phyloP scores from a whole-genome alignment of 2,113 vertebrate genomes.

The Ptilonorhynchus violaceus region DNA sequence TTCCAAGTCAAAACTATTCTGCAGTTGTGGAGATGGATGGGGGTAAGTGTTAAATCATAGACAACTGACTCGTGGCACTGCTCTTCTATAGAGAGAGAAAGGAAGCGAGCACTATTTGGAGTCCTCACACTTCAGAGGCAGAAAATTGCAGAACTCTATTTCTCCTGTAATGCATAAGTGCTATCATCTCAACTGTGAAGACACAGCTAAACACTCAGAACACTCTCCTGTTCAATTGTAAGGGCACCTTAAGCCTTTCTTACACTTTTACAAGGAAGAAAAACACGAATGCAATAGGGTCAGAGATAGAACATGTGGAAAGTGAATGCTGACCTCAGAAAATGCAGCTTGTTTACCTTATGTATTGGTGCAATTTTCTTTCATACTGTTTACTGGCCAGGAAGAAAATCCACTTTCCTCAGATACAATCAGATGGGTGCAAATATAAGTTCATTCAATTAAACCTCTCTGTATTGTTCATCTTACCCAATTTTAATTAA shows the following conservation, averaged over 20 bases:
- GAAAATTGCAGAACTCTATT: neutral
- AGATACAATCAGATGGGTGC: neutral
- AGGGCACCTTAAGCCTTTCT: neutral
- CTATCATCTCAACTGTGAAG: neutral
- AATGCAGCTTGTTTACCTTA: neutral
- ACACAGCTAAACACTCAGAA: neutral
- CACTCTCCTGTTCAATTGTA: neutral
- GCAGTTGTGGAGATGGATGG: neutral
- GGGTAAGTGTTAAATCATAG: neutral
- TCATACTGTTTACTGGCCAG: neutral
- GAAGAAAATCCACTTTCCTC: neutral
- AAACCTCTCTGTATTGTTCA: neutral
- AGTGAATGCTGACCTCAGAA: neutral
- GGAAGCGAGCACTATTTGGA: neutral
- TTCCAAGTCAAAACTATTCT: neutral
- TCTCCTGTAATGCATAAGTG: neutral
- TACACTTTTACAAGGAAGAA: neutral
- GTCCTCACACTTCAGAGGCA: neutral
- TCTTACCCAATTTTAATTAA: neutral
- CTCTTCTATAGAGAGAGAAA: neutral
- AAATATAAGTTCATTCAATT: neutral
- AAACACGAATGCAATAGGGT: neutral
- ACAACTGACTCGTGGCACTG: neutral
- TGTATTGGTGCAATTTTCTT: neutral
- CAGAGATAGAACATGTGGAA: neutral